Evolutionary conservation across 2,888 invertebrate species (phyloP).

Genomic region (Limnephilus marmoratus): DNA sequence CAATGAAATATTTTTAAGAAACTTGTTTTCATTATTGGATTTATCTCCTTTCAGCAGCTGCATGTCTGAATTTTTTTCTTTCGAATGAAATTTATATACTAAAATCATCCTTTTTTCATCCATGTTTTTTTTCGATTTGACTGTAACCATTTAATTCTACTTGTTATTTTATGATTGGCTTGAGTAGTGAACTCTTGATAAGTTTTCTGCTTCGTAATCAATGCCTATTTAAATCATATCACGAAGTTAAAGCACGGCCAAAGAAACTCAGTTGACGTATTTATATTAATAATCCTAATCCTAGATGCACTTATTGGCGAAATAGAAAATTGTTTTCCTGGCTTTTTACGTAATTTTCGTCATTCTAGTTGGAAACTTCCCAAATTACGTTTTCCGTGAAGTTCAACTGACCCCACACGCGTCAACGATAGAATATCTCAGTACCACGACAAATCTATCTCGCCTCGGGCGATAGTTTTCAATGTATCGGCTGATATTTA

Average conservation of each 20-base stretch:
- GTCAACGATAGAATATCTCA: no score
- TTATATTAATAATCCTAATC: neutral
- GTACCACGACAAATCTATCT: neutral
- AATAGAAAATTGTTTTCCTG: no score
- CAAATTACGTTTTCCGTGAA: neutral
- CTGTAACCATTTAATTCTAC: neutral
- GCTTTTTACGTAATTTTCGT: neutral
- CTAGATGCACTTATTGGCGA: no score
- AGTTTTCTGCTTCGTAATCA: no score
- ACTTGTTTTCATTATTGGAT: no score
- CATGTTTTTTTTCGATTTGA: neutral
- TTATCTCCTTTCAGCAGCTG: no score
- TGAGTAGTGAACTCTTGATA: no score
- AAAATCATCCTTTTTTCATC: no score
- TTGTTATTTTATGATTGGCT: no score
- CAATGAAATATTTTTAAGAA: no score
- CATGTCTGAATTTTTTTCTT: neutral
- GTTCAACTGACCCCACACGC: neutral
- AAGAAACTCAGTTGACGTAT: neutral
- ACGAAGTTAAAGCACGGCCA: neutral
- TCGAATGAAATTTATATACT: no score
- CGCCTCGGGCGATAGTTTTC: neutral
- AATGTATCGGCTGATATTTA: neutral
- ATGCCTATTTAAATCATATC: neutral
- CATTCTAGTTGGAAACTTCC: neutral